phyloP scores from a whole-genome alignment of 2,888 invertebrate genomes.

The Anagyrus pseudococci region DNA sequence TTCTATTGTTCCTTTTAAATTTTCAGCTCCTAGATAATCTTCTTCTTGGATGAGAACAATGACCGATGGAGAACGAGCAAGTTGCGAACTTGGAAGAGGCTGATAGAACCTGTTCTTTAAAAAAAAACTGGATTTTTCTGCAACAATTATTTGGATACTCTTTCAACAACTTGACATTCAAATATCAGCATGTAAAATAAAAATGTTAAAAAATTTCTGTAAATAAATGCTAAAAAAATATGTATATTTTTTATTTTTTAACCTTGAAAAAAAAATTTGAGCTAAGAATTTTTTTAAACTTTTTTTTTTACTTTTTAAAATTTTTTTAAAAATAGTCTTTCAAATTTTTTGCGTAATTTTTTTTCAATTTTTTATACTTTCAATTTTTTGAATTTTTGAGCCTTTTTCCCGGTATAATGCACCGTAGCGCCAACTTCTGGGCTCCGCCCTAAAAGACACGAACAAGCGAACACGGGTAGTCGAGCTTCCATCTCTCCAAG shows the following conservation, averaged over 20 bases:
- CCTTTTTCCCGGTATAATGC: conserved; percentile 38
- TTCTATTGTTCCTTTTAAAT: too few relatives aligned
- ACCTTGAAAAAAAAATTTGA: conserved; percentile 7
- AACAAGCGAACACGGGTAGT: too few relatives aligned
- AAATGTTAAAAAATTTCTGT: not conserved
- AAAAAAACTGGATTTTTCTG: conserved; percentile 24
- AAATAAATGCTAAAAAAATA: conserved; percentile 4
- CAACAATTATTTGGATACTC: too few relatives aligned
- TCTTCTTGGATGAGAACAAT: too few relatives aligned
- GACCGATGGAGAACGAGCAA: too few relatives aligned
- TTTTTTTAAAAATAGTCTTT: conserved; percentile 24
- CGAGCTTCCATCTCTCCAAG: not conserved
- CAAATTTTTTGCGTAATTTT: conserved; percentile 32
- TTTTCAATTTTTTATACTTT: conserved; percentile 35
- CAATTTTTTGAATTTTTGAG: too few relatives aligned
- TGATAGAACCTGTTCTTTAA: not conserved
- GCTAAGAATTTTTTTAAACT: conserved; percentile 17
- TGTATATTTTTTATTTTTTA: conserved; percentile 18
- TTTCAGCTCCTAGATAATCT: too few relatives aligned
- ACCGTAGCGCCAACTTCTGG: conserved; percentile 47
- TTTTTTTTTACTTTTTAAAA: conserved; percentile 41
- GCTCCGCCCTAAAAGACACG: conserved; percentile 59
- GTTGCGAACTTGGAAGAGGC: too few relatives aligned
- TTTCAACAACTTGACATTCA: too few relatives aligned
- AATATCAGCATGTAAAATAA: too few relatives aligned